These are phyloP conservation scores for Drosophila emarginata DNA, from an alignment of 2,888 invertebrate species.

Conservation along the genomic window DNA sequence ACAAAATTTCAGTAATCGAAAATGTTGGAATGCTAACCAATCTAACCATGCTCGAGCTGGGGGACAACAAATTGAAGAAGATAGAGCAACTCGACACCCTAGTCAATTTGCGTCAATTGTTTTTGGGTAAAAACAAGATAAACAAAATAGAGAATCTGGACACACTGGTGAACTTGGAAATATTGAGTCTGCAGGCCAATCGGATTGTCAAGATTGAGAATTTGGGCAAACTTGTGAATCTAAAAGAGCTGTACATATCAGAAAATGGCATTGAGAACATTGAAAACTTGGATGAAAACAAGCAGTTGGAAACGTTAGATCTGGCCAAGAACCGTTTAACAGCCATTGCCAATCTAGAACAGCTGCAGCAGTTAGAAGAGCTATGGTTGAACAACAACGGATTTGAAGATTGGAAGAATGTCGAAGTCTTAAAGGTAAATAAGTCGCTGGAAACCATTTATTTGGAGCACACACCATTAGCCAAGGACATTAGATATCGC, in stretches of 20 bases:
- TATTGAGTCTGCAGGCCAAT: slow-evolving; percentile 95
- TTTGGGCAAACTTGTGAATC: slow-evolving; percentile 87
- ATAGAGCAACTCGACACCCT: slow-evolving; percentile 93
- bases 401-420: slow-evolving; percentile 91
- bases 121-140: slow-evolving; percentile 97
- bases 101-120: slow-evolving; percentile 89
- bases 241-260: slow-evolving; percentile 95
- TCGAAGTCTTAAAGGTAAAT: slow-evolving; percentile 88
- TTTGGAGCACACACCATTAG: slow-evolving; percentile 95
- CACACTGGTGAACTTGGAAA: slow-evolving; percentile 87
- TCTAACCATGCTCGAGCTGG: slow-evolving; percentile 94
- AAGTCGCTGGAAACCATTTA: slow-evolving; percentile 92
- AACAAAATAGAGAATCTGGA: slow-evolving; percentile 92
- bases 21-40: slow-evolving; percentile 91
- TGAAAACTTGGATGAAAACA: slow-evolving; percentile 89
- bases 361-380: slow-evolving; percentile 92
- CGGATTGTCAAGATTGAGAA: slow-evolving; percentile 94
- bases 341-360: slow-evolving; percentile 89
- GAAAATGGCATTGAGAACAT: slow-evolving; percentile 94
- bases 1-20: slow-evolving; percentile 93
- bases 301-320: slow-evolving; percentile 92
- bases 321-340: slow-evolving; percentile 93
- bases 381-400: slow-evolving; percentile 98
- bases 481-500: slow-evolving; percentile 92
- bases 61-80: slow-evolving; percentile 95